phyloP scores from a whole-genome alignment of 92 coral and sea anemone species.

The Phymanthus crucifer region DNA sequence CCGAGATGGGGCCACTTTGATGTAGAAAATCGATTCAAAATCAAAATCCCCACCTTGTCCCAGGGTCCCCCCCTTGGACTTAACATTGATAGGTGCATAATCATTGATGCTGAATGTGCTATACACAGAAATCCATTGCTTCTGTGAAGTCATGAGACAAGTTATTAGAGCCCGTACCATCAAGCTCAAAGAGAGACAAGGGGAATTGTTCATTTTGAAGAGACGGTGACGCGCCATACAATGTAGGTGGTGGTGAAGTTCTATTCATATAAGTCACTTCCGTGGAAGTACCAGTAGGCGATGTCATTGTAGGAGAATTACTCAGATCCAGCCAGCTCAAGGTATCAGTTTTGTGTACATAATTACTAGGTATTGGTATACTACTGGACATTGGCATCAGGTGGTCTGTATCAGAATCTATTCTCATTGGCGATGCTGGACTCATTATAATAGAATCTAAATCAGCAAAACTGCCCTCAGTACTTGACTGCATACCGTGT shows the following conservation, averaged over 20 bases:
- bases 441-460: conserved; percentile 73
- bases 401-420: conserved; percentile 74
- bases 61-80: too few relatives aligned
- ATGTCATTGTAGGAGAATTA: conserved; percentile 59
- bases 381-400: conserved; percentile 52
- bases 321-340: conserved; percentile 80
- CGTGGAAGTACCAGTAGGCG: conserved; percentile 26
- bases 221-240: conserved; percentile 64
- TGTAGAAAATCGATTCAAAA: too few relatives aligned
- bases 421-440: conserved; percentile 92
- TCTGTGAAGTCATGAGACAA: conserved; percentile 72
- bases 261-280: conserved; percentile 53
- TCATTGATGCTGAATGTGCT: too few relatives aligned
- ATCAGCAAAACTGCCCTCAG: conserved; percentile 65
- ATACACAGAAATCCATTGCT: conserved; percentile 88
- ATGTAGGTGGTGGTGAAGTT: conserved; percentile 67
- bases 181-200: conserved; percentile 80
- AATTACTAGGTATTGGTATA: conserved; percentile 68
- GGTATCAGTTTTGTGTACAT: conserved; percentile 47
- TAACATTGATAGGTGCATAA: too few relatives aligned
- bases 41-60: too few relatives aligned
- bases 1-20: too few relatives aligned
- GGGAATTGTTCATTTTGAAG: conserved; percentile 70
- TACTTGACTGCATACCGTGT: conserved; percentile 60
- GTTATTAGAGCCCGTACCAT: conserved; percentile 56